Evolutionary conservation across 2,888 invertebrate species (phyloP).

Genomic region (Cylloceria caligata): DNA sequence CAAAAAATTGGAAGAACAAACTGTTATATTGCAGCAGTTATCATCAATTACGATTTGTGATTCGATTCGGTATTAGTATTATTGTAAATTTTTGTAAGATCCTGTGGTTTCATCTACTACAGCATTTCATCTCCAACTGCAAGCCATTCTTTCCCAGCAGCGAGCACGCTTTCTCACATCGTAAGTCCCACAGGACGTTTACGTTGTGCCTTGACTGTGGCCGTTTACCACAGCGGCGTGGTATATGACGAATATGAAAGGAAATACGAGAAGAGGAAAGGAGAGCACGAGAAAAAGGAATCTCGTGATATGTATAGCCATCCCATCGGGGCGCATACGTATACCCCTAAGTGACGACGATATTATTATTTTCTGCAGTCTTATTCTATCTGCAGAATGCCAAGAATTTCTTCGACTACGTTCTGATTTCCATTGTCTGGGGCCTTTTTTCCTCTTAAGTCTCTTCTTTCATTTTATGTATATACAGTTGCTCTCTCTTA

Average conservation of each 20-base stretch:
- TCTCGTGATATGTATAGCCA: constrained; percentile 30
- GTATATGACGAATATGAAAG: constrained; percentile 48
- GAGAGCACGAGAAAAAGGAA: constrained; percentile 20
- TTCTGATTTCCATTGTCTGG: constrained; percentile 46
- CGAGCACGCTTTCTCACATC: constrained; percentile 60
- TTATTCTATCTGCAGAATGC: constrained; percentile 44
- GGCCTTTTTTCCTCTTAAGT: constrained; percentile 17
- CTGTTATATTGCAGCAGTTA: no score
- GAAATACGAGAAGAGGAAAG: constrained; percentile 46
- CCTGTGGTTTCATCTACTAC: neutral
- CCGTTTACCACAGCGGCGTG: constrained; percentile 49
- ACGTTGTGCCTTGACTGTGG: constrained; percentile 69
- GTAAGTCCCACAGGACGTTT: constrained; percentile 73
- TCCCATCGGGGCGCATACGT: constrained; percentile 72
- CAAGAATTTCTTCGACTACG: constrained; percentile 42
- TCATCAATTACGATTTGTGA: neutral
- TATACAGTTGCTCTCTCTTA: neutral
- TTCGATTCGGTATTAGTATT: neutral
- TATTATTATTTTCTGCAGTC: constrained; percentile 70
- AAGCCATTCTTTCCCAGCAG: constrained; percentile 55
- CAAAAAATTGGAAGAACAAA: neutral
- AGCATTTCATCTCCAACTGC: constrained; percentile 24
- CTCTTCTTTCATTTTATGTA: neutral
- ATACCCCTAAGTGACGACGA: constrained; percentile 73
- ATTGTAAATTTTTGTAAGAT: neutral